A percentile compares a stretch with the other conserved stretches of the same genome.
Conservation (phyloP, 1,140 invertebrate genomes). For the Scaptomyza pallida region DNA sequence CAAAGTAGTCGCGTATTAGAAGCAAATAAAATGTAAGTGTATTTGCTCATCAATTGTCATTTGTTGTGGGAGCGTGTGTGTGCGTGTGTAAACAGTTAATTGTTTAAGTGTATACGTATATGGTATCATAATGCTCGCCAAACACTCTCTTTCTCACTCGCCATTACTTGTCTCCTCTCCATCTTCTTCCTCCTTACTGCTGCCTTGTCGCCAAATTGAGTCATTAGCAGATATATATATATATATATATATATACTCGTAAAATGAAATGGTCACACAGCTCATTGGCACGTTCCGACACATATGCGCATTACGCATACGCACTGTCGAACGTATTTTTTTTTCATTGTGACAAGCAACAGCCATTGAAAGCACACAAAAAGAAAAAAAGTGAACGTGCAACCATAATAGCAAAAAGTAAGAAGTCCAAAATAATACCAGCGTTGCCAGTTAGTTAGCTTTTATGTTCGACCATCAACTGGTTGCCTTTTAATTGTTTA, state of each 20-base stretch:
- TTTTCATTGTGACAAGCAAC: conserved; percentile 2
- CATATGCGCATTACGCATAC: conserved; percentile 48
- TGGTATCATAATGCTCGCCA: conserved; percentile 44
- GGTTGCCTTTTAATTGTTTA: conserved; percentile 15
- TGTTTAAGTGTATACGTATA: conserved; percentile 57
- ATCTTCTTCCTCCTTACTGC: neutral
- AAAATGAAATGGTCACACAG: conserved; percentile 74
- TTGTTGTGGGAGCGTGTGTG: conserved; percentile 10
- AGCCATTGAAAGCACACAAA: neutral
- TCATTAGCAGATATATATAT: conserved; percentile 64
- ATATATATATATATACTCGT: conserved; percentile 40
- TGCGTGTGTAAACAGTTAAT: conserved; percentile 65
- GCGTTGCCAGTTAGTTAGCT: conserved; percentile 10
- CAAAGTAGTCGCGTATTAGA: conserved; percentile 28
- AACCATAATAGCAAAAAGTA: conserved; percentile 6
- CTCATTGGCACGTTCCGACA: conserved; percentile 73
- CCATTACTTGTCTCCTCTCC: neutral
- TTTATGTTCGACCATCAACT: conserved; percentile 24
- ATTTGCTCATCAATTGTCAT: conserved; percentile 30
- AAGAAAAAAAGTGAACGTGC: neutral
- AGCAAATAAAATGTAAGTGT: conserved; percentile 45
- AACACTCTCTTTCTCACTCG: neutral
- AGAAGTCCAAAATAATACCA: conserved; percentile 7
- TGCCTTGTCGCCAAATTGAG: conserved; percentile 72
- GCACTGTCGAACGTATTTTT: neutral